phyloP scores from a whole-genome alignment of 1,140 invertebrate genomes.

The Colletes latitarsis region DNA sequence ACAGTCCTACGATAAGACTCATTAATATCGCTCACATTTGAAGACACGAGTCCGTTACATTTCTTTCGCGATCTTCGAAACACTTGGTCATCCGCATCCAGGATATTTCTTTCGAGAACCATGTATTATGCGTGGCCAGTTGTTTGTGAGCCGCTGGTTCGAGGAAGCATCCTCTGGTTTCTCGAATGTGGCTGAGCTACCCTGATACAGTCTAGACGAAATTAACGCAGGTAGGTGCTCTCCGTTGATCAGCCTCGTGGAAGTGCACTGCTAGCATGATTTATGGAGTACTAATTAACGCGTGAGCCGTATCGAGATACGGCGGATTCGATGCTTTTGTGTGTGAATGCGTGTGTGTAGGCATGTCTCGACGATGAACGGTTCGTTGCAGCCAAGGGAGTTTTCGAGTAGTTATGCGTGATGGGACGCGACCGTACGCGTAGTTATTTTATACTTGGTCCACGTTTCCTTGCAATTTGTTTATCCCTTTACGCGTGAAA shows the following conservation, averaged over 20 bases:
- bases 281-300: constrained; percentile 68
- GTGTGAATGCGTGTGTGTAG: constrained; percentile 3
- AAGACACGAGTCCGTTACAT: too few species aligned
- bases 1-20: too few species aligned
- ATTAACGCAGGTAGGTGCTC: constrained; percentile 57
- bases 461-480: constrained; percentile 34
- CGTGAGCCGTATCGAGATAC: constrained; percentile 53
- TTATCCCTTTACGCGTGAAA: not conserved
- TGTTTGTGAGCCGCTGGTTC: not conserved
- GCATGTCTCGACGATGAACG: constrained; percentile 20
- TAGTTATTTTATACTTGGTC: constrained; percentile 2
- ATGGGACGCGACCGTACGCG: constrained; percentile 7
- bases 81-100: not conserved
- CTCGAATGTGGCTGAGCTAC: constrained; percentile 13
- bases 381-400: constrained; percentile 40
- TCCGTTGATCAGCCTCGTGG: constrained; percentile 63
- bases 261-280: constrained; percentile 67
- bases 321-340: constrained; percentile 22
- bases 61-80: not conserved
- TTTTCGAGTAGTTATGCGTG: not conserved
- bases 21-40: too few species aligned
- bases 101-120: not conserved
- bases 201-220: constrained; percentile 46
- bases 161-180: not conserved
- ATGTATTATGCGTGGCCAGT: not conserved